Base-by-base conservation (phyloP, 2,888 invertebrate genomes). In the Stomorhina lunata region DNA sequence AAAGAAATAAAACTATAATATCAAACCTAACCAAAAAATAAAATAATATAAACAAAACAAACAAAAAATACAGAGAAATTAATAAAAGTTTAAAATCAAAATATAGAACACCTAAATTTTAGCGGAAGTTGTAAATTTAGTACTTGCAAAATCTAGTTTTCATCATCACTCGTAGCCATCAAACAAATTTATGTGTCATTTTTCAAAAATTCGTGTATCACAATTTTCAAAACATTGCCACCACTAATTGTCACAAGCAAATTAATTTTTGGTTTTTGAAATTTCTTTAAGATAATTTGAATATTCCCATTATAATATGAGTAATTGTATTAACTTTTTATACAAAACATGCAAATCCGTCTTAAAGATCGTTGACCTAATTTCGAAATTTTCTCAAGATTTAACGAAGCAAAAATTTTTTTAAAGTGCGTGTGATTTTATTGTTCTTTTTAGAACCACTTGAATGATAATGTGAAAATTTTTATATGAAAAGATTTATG, bases 81-180 rank as follows among this genome's bases (percentile, higher is more conserved):
- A 5, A 22, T 34, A 55, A 57, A 22, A 77, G 4, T 48, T 9
- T 12, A 17, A 2, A 50, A n/a, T n/a, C n/a, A 81, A 76, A 65
- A 71, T 59, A 22, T 48, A 75, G 68, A 76, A 55, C 55, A 76
- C 61, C 48, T 73, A 45, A 50, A 43, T 65, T 55, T 9, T 81
- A 87, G 63, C 85, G 81, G 81, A 84, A 71, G 71, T 78, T 80
- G 71, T 59, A 34, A 83, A 72, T 84, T 84, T 71, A 32, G 48
- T 57, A 84, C 84, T 84, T 75, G 81, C 75, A 83, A 63, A 43
- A n/a, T n/a, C n/a, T n/a, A n/a, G n/a, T 76, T 84, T 45, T 37
- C n/a, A 57, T 40, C 55, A 53, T 43, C 6, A 43, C 9, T 32
- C 12, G 22, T 17, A 10, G 17, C 66, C 37, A 66, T 29, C 37